Conservation (phyloP, 2,113 vertebrate genomes). For the Chaetodon trifascialis region DNA sequence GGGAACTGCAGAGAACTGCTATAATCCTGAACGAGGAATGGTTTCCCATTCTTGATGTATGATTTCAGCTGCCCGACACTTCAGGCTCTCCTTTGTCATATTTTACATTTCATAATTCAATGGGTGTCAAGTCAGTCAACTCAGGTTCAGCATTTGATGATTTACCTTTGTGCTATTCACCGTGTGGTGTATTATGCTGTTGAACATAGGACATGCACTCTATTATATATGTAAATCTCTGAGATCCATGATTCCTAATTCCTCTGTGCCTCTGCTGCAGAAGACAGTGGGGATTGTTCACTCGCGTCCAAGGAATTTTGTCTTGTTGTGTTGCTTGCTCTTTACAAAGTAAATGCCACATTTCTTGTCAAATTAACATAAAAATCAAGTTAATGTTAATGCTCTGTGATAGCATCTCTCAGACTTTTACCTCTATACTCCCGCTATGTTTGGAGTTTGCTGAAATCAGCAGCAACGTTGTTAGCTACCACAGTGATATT, state of each 20-base stretch:
- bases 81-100: no score
- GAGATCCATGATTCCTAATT: conserved; percentile 26
- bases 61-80: no score
- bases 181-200: background rate
- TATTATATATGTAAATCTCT: conserved; percentile 27
- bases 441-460: background rate
- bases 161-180: no score
- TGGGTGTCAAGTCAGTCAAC: no score
- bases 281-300: conserved; percentile 21
- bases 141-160: no score
- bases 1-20: no score
- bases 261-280: background rate
- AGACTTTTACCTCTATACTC: background rate
- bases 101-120: no score
- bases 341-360: conserved; percentile 2
- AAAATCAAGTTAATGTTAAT: background rate
- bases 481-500: background rate
- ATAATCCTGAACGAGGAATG: no score
- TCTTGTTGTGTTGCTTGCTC: background rate
- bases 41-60: no score
- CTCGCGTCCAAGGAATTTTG: conserved; percentile 24
- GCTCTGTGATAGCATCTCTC: background rate
- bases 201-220: conserved; percentile 14
- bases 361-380: conserved; percentile 28
- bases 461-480: background rate